Evolutionary conservation across 2,797 vertebrate species (phyloP).

Genomic region (Etheostoma perlongum): DNA sequence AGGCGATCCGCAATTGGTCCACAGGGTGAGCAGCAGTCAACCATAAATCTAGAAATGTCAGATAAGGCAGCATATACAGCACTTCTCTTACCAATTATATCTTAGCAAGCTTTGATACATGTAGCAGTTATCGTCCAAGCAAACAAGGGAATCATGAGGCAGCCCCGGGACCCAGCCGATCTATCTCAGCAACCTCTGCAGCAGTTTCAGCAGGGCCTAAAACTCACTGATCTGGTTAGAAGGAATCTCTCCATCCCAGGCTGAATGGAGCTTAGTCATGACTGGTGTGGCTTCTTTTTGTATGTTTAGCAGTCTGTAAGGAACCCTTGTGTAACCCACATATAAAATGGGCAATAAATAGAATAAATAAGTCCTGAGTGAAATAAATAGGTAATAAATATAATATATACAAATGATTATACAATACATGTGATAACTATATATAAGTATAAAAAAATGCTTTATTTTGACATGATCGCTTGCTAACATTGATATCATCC

Average conservation of each 20-base stretch:
- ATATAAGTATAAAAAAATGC: too few relatives aligned
- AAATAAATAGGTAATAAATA: too few relatives aligned
- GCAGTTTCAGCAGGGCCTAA: slow-evolving; percentile 8
- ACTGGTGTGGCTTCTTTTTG: slow-evolving; percentile 22
- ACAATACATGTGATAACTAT: too few relatives aligned
- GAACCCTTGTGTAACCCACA: too few relatives aligned
- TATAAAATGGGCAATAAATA: too few relatives aligned
- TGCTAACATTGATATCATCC: too few relatives aligned
- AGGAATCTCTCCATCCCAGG: slow-evolving; percentile 15
- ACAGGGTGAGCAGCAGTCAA: slow-evolving; percentile 61
- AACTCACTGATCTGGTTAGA: slow-evolving; percentile 7
- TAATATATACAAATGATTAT: too few relatives aligned
- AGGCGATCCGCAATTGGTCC: slow-evolving; percentile 62
- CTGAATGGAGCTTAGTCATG: slow-evolving; percentile 18
- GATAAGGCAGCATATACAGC: slow-evolving; percentile 39
- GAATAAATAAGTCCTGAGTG: too few relatives aligned
- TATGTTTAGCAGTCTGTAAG: slow-evolving; percentile 20
- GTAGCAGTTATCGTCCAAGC: slow-evolving; percentile 42
- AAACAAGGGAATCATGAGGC: slow-evolving; percentile 38
- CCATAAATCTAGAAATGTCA: slow-evolving; percentile 70
- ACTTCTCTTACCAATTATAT: slow-evolving; percentile 61
- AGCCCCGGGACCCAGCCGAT: slow-evolving; percentile 25
- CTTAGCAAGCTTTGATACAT: slow-evolving; percentile 41
- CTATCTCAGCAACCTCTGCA: slow-evolving; percentile 8
- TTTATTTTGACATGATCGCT: too few relatives aligned